Evolutionary conservation across 2,113 vertebrate genomes (phyloP).

Genomic region (Sinosuthora webbiana): DNA sequence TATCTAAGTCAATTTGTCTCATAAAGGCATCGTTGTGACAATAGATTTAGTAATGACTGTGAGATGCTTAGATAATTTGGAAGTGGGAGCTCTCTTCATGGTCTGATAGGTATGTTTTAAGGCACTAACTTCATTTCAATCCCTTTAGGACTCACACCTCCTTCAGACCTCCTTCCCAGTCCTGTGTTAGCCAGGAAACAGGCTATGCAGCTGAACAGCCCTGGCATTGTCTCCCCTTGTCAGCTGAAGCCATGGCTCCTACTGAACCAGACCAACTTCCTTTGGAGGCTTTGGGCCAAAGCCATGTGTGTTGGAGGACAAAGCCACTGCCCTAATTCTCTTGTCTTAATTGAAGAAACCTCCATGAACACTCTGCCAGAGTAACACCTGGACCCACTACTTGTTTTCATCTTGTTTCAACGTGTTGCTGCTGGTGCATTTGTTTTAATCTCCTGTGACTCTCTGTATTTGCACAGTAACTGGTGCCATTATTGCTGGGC

Average conservation of each 20-base stretch:
- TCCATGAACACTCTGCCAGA: background rate
- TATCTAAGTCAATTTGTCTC: background rate
- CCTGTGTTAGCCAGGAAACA: fast-evolving
- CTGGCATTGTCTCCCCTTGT: background rate
- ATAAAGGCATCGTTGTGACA: background rate
- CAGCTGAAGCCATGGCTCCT: background rate
- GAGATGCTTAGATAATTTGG: background rate
- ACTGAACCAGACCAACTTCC: background rate
- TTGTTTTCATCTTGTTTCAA: slow-evolving; percentile 9
- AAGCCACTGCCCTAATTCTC: background rate
- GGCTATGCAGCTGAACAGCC: background rate
- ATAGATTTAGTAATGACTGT: background rate
- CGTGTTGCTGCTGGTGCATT: slow-evolving; percentile 16
- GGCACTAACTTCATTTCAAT: background rate
- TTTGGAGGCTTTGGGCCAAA: background rate
- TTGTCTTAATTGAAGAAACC: background rate
- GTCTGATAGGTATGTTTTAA: background rate
- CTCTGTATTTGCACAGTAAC: slow-evolving; percentile 56
- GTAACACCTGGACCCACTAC: background rate
- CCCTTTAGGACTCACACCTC: background rate
- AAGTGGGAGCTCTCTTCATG: background rate
- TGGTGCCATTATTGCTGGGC: slow-evolving; percentile 55
- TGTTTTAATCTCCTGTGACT: slow-evolving; percentile 51
- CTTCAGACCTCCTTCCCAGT: background rate
- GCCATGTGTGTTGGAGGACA: background rate